Base-by-base conservation (phyloP, 2,888 invertebrate species). In the Chamaedrilus cognettii region DNA sequence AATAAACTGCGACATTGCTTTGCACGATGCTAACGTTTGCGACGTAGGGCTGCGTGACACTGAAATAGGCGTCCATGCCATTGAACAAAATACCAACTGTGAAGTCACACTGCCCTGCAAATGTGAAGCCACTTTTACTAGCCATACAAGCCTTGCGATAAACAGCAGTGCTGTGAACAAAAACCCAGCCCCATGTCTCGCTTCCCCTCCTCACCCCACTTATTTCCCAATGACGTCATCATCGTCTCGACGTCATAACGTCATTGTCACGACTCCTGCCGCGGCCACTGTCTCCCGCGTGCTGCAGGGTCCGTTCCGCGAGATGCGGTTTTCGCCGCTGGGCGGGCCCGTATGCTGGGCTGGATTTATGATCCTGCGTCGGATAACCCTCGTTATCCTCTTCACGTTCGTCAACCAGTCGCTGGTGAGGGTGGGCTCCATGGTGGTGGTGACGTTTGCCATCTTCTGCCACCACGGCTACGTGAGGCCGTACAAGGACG, bases 371-470 rank as follows among this genome's bases (percentile, higher is more conserved):
- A 71, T 74, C 35, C 70, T 66, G 3, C 66, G 74, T 11, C 66
- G 74, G 1, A 52, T 71, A n/a, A 35, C 73, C 3, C 67, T 74
- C 28, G 68, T 74, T 19, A 42, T 74, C 1, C 64, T 74, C 5
- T 74, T 69, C 51, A 74, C 74, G 15, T 74, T 74, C 55, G 72
- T 73, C 32, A 74, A 74, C 55, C 69, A 73, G 61, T 68, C 65
- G 3, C 66, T 74, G 34, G 66, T 74, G 11, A 61, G 74, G 15
- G 68, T 74, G 64, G 69, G 73, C 28, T 60, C 69, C 33, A 74
- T 74, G 74, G 66, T 74, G 63, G 64, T 74, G 28, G 68, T 70
- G 3, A 70, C 69, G 42, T 74, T 74, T 60, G 61, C 71, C 50
- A 66, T 71, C 26, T 56, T 74, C 7, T 68, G 74, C 3, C 74